phyloP scores from a whole-genome alignment of 1,140 invertebrate genomes.

The Aphaenogaster ashmeadi region DNA sequence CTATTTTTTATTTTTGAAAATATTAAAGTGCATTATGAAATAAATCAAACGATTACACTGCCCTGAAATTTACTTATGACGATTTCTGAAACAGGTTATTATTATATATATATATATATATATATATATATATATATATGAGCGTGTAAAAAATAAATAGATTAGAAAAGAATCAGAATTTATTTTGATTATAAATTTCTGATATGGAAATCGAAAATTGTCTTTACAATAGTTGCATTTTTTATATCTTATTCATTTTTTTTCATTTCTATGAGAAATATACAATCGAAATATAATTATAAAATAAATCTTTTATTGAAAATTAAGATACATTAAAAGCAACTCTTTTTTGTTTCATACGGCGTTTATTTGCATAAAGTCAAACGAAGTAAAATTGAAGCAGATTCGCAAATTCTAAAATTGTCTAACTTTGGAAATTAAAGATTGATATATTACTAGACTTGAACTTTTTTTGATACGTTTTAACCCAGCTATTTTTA shows the following conservation, averaged over 20 bases:
- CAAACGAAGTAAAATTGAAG: neutral
- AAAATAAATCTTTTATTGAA: conserved; percentile 5
- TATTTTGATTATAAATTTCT: neutral
- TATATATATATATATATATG: conserved; percentile 46
- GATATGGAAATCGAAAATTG: neutral
- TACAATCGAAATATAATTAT: neutral
- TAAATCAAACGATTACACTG: conserved; percentile 30
- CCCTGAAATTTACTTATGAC: conserved; percentile 40
- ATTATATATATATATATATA: conserved; percentile 56
- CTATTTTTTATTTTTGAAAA: neutral
- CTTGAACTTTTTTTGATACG: conserved; percentile 22
- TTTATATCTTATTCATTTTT: neutral
- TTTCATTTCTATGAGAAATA: neutral
- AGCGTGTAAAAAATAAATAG: conserved; percentile 27
- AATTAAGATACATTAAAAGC: neutral
- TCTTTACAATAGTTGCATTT: neutral
- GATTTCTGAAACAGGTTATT: conserved; percentile 34
- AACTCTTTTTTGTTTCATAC: neutral
- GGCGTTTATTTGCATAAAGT: neutral
- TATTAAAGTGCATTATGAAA: neutral
- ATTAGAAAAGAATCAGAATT: conserved; percentile 18
- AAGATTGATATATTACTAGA: neutral
- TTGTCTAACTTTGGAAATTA: neutral
- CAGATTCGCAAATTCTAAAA: neutral
- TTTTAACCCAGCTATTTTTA: conserved; percentile 23